Base-by-base conservation (phyloP, 2,113 vertebrate species). In the Mirounga angustirostris region DNA sequence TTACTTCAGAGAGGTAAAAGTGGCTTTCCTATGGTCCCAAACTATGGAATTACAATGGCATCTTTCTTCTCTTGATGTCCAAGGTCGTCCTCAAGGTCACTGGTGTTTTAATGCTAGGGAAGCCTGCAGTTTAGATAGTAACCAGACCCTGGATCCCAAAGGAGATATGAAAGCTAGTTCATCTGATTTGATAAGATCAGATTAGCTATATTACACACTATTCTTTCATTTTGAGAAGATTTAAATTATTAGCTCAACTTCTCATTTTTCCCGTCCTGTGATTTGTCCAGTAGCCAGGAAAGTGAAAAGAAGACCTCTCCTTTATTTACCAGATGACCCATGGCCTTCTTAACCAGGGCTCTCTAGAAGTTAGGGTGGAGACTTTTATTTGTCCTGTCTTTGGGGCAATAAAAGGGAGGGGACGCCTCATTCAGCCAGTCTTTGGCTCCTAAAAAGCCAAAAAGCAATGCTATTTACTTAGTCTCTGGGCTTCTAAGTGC, bases 381-480 rank as follows among this genome's bases (percentile, higher is more conserved):
- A 97, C 93, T 98, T 98, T 98, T 98, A 97, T 98, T 98, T 98
- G 94, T 90, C 63, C 97, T 98, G 96, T 98, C 95, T 95, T 98
- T 97, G 89, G 83, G 92, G 91, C 92, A 98, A 96, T 97, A 96
- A 97, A 96, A 95, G 94, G 82, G 95, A 99, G 96, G 95, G 91
- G 90, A 88, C 71, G 86, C 96, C 80, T 95, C 97, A 97, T 97
- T 98, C 95, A 93, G 56, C 89, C 83, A 73, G 36, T 81, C 97
- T 95, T 97, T 97, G 97, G 97, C 96, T 97, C 97, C 96, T 97
- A 91, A 95, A 98, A 98, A 92, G 86, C 98, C 94, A 93, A 97
- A 98, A 98, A 96, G 89, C 84, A 97, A 91, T 71, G 92, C 92
- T 99, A 84, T 99, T 98, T 98, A 98, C 97, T 82, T 74, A 98